Evolutionary conservation across 2,888 invertebrate species (phyloP), one percentile per base, ranked within the genome.

Genomic region (Thelaira solivaga): DNA sequence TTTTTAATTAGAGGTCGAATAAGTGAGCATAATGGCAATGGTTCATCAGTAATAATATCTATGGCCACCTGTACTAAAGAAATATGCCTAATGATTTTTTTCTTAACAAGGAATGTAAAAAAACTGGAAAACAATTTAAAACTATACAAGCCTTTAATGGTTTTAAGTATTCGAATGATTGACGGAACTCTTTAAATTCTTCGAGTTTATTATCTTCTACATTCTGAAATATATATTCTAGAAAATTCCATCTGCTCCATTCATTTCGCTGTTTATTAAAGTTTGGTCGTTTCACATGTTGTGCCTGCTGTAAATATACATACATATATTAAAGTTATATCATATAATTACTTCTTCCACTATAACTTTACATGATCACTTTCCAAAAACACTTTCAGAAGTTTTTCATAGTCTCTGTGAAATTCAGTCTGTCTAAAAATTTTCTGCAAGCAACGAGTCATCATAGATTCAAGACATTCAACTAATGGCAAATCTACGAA

Each of bases 11-110:
- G 78, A 0, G 86, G 86, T 10, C 83, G 82, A 49, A 83, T 81
- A 6, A 86, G 77, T n/a, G 86, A 83, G 57, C 83, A 83, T 10
- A 84, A 41, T 1, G 85, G 78, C 20, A 84, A 62, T 4, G 81
- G 82, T 41, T 86, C 85, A 36, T 83, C 82, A 1, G 82, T 68
- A 43, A 86, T 81, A 5, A 84, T 83, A 77, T 85, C 84, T 4
- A 83, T 68, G 0, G 83, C 83, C 26, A 83, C 79, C 85, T 85
- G 24, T 26, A 62, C 13, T 24, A 24, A 34, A 45, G 36, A 29
- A 11, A 26, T 57, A 1, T n/a, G 10, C 2, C 34, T 34, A 29
- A 20, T 10, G 13, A 34, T 13, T 34, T 22, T 20, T 4, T n/a
- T 39, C 13, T 8, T 6, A 6, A 20, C 11, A 4, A 0, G 29